Conservation (phyloP, 2,888 invertebrate species). For the Ophioninae sp. region DNA sequence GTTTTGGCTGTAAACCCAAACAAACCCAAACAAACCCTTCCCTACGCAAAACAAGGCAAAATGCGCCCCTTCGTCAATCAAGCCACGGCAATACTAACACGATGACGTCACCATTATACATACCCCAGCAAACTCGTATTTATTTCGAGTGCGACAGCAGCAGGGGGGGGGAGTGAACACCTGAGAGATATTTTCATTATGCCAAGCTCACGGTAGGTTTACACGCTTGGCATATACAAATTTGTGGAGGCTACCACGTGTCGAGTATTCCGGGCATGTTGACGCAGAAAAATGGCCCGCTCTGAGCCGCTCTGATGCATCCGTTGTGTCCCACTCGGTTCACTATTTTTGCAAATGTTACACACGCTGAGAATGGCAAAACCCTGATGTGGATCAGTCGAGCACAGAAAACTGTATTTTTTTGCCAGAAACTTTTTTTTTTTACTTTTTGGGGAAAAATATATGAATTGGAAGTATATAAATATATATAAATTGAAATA, state of each 20-base stretch:
- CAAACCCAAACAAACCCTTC: conserved; percentile 5
- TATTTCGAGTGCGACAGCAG: not conserved
- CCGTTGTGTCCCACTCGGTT: not conserved
- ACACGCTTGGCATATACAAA: conserved; percentile 51
- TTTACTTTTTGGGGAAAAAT: not conserved
- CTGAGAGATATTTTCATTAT: conserved; percentile 47
- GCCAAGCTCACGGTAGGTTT: conserved; percentile 15
- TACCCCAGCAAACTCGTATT: conserved; percentile 3
- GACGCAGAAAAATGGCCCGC: not conserved
- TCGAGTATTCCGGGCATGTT: not conserved
- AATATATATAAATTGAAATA: too few relatives aligned
- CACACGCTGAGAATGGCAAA: not conserved
- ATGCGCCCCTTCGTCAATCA: not conserved
- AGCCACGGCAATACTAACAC: not conserved
- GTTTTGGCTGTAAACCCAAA: not conserved
- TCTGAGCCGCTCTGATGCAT: not conserved
- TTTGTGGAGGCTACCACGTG: conserved; percentile 67
- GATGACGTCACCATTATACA: conserved; percentile 10
- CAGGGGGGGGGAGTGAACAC: conserved; percentile 24
- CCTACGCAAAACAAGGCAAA: not conserved
- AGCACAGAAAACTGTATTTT: too few relatives aligned
- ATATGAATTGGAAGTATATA: too few relatives aligned
- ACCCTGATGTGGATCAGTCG: too few relatives aligned
- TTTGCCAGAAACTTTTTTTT: not conserved
- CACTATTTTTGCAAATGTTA: not conserved